Base-by-base conservation (phyloP, 2,888 invertebrate genomes). In the Palloptera scutellata region DNA sequence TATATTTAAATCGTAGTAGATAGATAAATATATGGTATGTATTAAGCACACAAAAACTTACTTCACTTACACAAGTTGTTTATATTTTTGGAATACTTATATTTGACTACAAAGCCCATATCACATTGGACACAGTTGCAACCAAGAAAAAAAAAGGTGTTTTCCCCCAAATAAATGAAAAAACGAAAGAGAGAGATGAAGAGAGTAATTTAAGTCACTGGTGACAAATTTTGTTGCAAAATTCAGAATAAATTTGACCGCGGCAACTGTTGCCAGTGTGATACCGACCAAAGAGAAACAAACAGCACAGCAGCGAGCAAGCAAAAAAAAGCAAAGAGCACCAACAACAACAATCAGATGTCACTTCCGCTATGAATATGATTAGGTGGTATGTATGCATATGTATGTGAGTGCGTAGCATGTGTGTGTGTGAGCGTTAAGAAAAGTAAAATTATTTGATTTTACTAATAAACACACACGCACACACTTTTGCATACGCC, bases 361-460 rank as follows among this genome's bases (percentile, higher is more conserved):
- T 72, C 72, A 72, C 72, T 72, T 72, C 72, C 72, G 72, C 66
- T 72, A n/a, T n/a, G n/a, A n/a, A n/a, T n/a, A n/a, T n/a, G n/a
- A n/a, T 66, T 17, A 57, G 8, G 12, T n/a, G 2, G 17, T 19
- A 20, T 53, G 17, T 12, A 59, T 41, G 55, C 12, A n/a, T 64
- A 43, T 58, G 45, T 52, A 40, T 19, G 40, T 40, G 15, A 51
- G 51, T 53, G 8, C 19, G 13, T 30, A 13, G 42, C 17, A 41
- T 42, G 41, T 59, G 53, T 41, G 43, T 60, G 43, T 54, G 30
- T 30, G n/a, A 30, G 19, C 10, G 20, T 20, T 41, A 48, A 48
- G 13, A 48, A 48, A 15, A 48, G 12, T 15, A 48, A 48, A 48
- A 8, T n/a, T n/a, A 8, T 40, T 52, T 42, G 45, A 19, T 40